Conservation (phyloP, 2,888 invertebrate genomes). For the Octonoba sinensis region DNA sequence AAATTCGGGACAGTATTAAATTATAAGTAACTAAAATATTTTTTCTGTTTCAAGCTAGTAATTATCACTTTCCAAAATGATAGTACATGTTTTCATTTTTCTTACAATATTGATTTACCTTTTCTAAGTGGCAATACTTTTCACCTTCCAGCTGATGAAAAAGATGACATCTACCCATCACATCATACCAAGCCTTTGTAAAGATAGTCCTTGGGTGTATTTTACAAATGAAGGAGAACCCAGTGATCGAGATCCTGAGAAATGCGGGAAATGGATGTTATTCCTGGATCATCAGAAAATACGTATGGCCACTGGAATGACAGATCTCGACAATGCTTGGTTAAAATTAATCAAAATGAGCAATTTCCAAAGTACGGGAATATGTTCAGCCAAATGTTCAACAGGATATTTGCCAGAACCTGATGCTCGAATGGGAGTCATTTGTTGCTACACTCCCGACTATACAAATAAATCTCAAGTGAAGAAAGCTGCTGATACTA, state of each 20-base stretch:
- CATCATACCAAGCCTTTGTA: too few species aligned
- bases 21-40: too few species aligned
- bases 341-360: not conserved
- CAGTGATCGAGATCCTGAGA: not conserved
- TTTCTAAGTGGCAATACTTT: too few species aligned
- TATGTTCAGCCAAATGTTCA: constrained; percentile 1
- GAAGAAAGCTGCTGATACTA: constrained; percentile 23
- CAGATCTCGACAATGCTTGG: not conserved
- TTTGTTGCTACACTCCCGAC: constrained; percentile 22
- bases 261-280: not conserved
- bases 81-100: too few species aligned
- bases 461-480: not conserved
- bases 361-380: not conserved
- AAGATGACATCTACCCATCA: too few species aligned
- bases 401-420: not conserved
- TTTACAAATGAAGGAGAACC: too few species aligned
- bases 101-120: too few species aligned
- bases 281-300: not conserved
- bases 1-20: too few species aligned
- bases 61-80: too few species aligned
- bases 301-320: not conserved
- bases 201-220: too few species aligned
- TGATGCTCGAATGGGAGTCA: not conserved
- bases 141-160: too few species aligned
- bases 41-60: too few species aligned